Conservation (phyloP, 2,113 vertebrate species). For the Rhineura floridana region DNA sequence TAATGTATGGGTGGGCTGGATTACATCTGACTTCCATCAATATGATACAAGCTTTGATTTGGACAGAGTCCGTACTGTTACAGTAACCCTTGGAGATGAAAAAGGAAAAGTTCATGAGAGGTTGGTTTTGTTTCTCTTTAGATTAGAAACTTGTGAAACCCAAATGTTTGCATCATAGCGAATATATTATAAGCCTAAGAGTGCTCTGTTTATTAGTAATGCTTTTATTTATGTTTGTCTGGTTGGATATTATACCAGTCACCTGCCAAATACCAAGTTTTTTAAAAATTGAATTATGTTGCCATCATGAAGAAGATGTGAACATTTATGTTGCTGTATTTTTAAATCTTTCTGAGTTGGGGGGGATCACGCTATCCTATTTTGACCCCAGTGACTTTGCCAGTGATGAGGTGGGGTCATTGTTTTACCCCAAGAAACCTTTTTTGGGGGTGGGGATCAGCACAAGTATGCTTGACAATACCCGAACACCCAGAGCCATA, state of each 20-base stretch:
- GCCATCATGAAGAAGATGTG: background rate
- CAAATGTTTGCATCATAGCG: background rate
- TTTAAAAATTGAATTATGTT: background rate
- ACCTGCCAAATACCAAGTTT: background rate
- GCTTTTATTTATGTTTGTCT: background rate
- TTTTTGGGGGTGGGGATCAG: no score
- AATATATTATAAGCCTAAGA: background rate
- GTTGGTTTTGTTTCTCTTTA: conserved; percentile 74
- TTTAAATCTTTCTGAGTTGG: no score
- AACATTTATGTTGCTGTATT: no score
- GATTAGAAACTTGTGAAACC: background rate
- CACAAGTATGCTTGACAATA: no score
- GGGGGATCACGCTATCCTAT: no score
- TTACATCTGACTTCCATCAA: conserved; percentile 96
- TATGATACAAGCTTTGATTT: conserved; percentile 90
- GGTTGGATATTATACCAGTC: background rate
- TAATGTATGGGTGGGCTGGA: conserved; percentile 97
- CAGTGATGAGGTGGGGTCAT: no score
- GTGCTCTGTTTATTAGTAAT: background rate
- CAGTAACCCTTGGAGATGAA: conserved; percentile 94
- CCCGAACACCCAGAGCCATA: no score
- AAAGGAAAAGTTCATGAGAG: conserved; percentile 98
- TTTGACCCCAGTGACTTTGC: no score
- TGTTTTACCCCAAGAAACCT: no score
- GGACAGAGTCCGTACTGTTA: conserved; percentile 91